phyloP scores from a whole-genome alignment of 2,797 vertebrate species.

The Pitangus sulphuratus region DNA sequence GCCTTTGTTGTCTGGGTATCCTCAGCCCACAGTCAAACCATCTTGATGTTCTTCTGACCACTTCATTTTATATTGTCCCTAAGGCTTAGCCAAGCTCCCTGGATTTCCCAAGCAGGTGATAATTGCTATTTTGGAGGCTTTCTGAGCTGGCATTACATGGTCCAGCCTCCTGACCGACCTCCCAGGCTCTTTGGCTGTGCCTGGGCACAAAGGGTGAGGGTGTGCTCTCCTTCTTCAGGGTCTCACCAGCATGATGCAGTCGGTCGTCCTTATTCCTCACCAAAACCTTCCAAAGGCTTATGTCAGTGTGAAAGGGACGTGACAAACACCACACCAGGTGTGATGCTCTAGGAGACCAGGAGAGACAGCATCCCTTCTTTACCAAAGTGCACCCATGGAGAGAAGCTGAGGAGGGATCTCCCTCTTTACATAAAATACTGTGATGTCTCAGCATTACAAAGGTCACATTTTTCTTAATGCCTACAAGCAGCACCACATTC shows the following conservation, averaged over 20 bases:
- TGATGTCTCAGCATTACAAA: not conserved
- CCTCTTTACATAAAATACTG: not conserved
- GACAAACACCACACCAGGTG: not conserved
- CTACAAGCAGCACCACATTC: not conserved
- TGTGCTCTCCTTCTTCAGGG: not conserved
- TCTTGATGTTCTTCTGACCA: not conserved
- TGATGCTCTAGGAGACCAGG: not conserved
- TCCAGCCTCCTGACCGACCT: not conserved
- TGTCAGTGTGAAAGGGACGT: not conserved
- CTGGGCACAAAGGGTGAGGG: fast-evolving
- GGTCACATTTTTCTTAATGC: not conserved
- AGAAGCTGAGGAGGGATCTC: not conserved
- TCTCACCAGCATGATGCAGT: not conserved
- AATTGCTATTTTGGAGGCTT: not conserved
- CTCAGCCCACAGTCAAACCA: not conserved
- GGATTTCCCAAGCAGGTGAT: not conserved
- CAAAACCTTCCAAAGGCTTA: not conserved
- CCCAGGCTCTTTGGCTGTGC: not conserved
- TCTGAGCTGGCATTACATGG: not conserved
- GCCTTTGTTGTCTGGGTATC: conserved; percentile 11
- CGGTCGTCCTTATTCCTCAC: not conserved
- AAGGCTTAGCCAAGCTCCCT: not conserved
- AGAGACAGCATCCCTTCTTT: not conserved
- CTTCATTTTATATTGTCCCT: not conserved
- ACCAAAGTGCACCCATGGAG: not conserved